phyloP scores from a whole-genome alignment of 2,797 vertebrate genomes.

The Okamejei kenojei region DNA sequence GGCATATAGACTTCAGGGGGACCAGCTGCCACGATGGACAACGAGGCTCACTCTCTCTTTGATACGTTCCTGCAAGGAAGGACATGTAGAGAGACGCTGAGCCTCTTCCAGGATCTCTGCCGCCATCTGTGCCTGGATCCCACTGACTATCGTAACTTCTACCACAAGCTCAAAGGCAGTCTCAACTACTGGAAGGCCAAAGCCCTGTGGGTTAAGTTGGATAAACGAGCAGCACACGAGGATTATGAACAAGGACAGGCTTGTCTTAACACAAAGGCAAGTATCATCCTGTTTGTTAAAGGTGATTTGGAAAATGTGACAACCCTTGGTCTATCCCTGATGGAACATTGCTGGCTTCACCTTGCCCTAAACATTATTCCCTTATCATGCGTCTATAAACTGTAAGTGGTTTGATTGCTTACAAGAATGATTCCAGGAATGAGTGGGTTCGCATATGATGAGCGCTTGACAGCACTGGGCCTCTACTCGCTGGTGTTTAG shows the following conservation, averaged over 20 bases:
- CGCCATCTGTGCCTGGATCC: slow-evolving; percentile 61
- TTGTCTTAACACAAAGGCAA: slow-evolving; percentile 75
- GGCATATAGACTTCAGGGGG: neutral
- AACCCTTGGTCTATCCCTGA: too few species aligned
- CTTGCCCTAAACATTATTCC: too few species aligned
- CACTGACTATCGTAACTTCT: slow-evolving; percentile 63
- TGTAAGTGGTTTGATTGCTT: too few species aligned
- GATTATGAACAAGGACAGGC: slow-evolving; percentile 74
- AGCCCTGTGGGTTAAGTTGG: slow-evolving; percentile 79
- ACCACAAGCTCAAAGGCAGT: slow-evolving; percentile 67
- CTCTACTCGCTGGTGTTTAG: too few species aligned
- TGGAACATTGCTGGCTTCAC: too few species aligned
- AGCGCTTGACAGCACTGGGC: too few species aligned
- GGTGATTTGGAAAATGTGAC: neutral
- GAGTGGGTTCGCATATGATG: too few species aligned
- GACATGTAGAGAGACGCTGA: slow-evolving; percentile 67
- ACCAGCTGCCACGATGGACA: slow-evolving; percentile 40
- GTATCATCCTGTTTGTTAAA: neutral
- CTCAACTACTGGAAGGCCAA: slow-evolving; percentile 95
- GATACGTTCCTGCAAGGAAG: slow-evolving; percentile 72
- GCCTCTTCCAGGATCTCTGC: slow-evolving; percentile 68
- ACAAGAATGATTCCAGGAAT: too few species aligned
- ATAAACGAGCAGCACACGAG: slow-evolving; percentile 71
- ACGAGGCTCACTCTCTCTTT: slow-evolving; percentile 67
- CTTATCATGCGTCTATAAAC: too few species aligned